phyloP scores from a whole-genome alignment of 2,888 invertebrate species.

The Rhagophthalmus giganteus region DNA sequence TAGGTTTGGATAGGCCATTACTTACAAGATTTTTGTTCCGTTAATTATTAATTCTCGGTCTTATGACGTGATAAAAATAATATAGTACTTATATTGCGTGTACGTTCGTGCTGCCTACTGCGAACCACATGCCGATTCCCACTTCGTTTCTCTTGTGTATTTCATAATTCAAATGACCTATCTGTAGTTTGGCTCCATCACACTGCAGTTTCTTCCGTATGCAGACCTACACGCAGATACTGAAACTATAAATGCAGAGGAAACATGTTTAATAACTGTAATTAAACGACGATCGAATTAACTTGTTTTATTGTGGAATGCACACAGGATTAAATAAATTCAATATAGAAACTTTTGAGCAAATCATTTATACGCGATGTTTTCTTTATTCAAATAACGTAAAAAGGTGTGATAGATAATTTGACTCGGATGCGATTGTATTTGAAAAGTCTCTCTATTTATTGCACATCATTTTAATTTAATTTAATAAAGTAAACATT shows the following conservation, averaged over 20 bases:
- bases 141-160: conserved; percentile 31
- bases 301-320: conserved; percentile 51
- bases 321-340: conserved; percentile 51
- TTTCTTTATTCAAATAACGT: too few relatives aligned
- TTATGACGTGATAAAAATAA: background rate
- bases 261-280: too few relatives aligned
- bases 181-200: conserved; percentile 37
- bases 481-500: conserved; percentile 49
- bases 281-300: conserved; percentile 43
- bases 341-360: conserved; percentile 48
- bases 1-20: too few relatives aligned
- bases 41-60: too few relatives aligned
- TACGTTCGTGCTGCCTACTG: conserved; percentile 29
- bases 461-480: conserved; percentile 50
- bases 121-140: conserved; percentile 38
- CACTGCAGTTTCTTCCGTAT: too few relatives aligned
- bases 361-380: conserved; percentile 51
- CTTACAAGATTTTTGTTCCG: too few relatives aligned
- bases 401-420: conserved; percentile 44
- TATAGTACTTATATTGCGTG: conserved; percentile 32
- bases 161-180: conserved; percentile 39
- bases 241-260: background rate
- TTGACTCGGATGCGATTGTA: conserved; percentile 45
- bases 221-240: too few relatives aligned
- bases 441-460: conserved; percentile 45